Evolutionary conservation across 1,140 invertebrate species (phyloP), one percentile per base, ranked within the genome.

Genomic region (Trialeurodes vaporariorum): DNA sequence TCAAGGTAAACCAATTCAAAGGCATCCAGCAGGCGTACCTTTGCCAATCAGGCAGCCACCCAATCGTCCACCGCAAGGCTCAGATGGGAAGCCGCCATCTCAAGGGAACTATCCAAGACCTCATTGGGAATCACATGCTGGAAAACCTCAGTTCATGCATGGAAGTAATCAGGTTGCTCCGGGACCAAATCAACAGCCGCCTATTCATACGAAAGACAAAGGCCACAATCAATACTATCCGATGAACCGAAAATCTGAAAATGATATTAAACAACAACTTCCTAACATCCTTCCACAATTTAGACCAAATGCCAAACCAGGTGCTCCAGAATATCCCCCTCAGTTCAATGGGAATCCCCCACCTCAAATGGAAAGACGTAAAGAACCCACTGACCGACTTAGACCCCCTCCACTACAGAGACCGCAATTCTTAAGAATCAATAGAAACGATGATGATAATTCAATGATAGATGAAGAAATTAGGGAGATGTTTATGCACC

Each of bases 221-320:
- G 59, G 21, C 66, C 68, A 58, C 5, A 17, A 17, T 49, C 68
- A 65, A 25, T 25, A 66, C 23, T 70, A 66, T 63, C 59, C 64
- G 17, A 64, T 64, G 21, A 72, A 70, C 34, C 67, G 70, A 69
- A 71, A 72, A 68, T 67, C 65, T 24, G 66, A 69, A 58, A 27
- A 25, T 49, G 24, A 64, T 61, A 66, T 66, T n/a, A 63, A 71
- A 24, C 69, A 60, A 21, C 67, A 82, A 68, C 70, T 88, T 61
- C 87, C 87, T 0, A 88, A 88, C 70, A 87, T 88, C 70, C 71
- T 88, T 34, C 87, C 87, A 0, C 86, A 88, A 71, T 88, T 88
- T 67, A 77, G 86, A 63, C 87, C 87, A 0, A 87, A 87, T 69
- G 82, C 83, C 0, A 84, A 85, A 71, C 77, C 83, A 1, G 84